Evolutionary conservation across 2,113 vertebrate species (phyloP), one percentile per base, ranked within the genome.

Genomic region (Heteronetta atricapilla): DNA sequence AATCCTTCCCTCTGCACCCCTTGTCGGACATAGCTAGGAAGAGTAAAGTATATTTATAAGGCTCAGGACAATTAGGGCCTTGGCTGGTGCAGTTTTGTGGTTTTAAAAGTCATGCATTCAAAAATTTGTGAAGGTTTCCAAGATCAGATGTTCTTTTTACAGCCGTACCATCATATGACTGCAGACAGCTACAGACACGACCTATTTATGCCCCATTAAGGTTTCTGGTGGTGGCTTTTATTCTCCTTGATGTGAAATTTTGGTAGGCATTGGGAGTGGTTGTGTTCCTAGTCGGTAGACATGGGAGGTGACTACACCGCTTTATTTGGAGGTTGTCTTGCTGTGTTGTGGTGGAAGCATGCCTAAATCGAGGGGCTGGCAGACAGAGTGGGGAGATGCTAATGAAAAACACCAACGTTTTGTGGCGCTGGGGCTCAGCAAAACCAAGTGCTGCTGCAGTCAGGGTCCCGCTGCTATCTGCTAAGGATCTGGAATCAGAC

Each of bases 91-190:
- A 69, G 52, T 14, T 59, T n/a, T 76, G 63, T 78, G 73, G 46
- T 16, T 68, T 90, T 91, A 72, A 25, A 62, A 38, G 15, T 82
- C 80, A 70, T 11, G 63, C 13, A 2, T 66, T 84, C 63, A 52
- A 18, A 20, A 19, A 31, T 68, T 78, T 73, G 58, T 86, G 17
- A 76, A 84, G 16, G 22, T 88, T 95, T 92, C 86, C 82, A 94
- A 85, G 73, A 79, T 60, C 69, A 80, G 33, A 78, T 87, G 23
- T 53, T 5, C 75, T 28, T 66, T 90, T 91, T 86, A 89, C 31
- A 11, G 88, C 59, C 28, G 1, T 29, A 66, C 63, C 85, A 74
- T 81, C 87, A 67, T 48, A 83, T 63, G 85, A 88, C 86, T 91
- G 94, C 58, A 85, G 82, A 31, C 59, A 90, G 72, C 59, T 89